phyloP scores from a whole-genome alignment of 2,888 invertebrate species.

The Drosophila peninsularis region DNA sequence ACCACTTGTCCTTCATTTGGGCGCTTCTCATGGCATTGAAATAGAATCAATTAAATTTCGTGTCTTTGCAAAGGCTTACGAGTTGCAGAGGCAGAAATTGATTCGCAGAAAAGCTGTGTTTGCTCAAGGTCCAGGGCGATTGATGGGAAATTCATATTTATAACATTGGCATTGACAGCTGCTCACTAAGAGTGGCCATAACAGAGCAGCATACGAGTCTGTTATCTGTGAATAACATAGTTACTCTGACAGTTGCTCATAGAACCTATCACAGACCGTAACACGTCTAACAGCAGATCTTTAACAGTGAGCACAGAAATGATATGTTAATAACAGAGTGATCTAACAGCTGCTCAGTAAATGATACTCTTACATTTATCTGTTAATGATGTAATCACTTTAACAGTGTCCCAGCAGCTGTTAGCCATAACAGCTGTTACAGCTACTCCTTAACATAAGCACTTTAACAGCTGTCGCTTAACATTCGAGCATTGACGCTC shows the following conservation, averaged over 20 bases:
- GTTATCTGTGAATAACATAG: too few relatives aligned
- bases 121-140: neutral
- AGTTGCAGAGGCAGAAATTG: neutral
- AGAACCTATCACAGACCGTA: too few relatives aligned
- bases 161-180: neutral
- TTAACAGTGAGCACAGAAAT: neutral
- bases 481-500: neutral
- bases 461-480: neutral
- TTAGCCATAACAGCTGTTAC: too few relatives aligned
- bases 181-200: neutral
- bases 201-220: too few relatives aligned
- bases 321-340: neutral
- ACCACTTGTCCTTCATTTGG: neutral
- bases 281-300: too few relatives aligned
- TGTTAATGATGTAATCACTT: too few relatives aligned
- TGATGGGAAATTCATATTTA: neutral
- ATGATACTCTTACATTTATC: too few relatives aligned
- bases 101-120: neutral
- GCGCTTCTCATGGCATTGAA: neutral
- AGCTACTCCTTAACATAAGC: neutral
- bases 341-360: neutral
- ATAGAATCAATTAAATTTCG: neutral
- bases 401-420: neutral
- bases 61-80: neutral
- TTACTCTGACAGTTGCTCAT: too few relatives aligned